Evolutionary conservation across 1,140 invertebrate species (phyloP).

Genomic region (Drosophila seguyi): DNA sequence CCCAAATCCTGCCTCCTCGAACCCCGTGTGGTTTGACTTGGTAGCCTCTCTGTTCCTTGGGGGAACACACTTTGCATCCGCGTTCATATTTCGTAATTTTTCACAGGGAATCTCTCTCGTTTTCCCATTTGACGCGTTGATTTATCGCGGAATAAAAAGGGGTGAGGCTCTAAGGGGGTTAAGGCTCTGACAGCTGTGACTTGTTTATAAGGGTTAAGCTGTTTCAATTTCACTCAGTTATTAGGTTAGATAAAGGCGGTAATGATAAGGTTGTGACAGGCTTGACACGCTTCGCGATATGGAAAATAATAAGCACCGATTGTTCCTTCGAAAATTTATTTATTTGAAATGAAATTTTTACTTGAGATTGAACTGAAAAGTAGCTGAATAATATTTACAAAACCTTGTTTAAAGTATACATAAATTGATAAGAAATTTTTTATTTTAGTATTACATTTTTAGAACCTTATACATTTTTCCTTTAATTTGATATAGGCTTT

Average conservation of each 20-base stretch:
- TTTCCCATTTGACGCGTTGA: slow-evolving; percentile 58
- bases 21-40: slow-evolving; percentile 41
- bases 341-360: neutral
- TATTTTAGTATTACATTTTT: no score
- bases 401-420: no score
- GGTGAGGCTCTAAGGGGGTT: slow-evolving; percentile 33
- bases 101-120: slow-evolving; percentile 54
- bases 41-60: slow-evolving; percentile 20
- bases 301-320: slow-evolving; percentile 33
- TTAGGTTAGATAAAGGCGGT: slow-evolving; percentile 74
- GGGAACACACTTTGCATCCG: slow-evolving; percentile 42
- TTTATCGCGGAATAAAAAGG: slow-evolving; percentile 54
- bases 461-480: no score
- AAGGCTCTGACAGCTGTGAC: slow-evolving; percentile 57
- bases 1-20: slow-evolving; percentile 29
- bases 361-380: fast-evolving
- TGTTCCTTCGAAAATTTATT: neutral
- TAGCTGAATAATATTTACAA: no score
- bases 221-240: slow-evolving; percentile 79
- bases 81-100: slow-evolving; percentile 77
- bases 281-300: slow-evolving; percentile 34
- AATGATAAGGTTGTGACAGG: slow-evolving; percentile 80
- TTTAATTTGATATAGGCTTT: neutral
- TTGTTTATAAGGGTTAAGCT: slow-evolving; percentile 81
- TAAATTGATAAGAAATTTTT: no score